phyloP scores from a whole-genome alignment of 2,797 vertebrate species.

The Scarus forsteni region DNA sequence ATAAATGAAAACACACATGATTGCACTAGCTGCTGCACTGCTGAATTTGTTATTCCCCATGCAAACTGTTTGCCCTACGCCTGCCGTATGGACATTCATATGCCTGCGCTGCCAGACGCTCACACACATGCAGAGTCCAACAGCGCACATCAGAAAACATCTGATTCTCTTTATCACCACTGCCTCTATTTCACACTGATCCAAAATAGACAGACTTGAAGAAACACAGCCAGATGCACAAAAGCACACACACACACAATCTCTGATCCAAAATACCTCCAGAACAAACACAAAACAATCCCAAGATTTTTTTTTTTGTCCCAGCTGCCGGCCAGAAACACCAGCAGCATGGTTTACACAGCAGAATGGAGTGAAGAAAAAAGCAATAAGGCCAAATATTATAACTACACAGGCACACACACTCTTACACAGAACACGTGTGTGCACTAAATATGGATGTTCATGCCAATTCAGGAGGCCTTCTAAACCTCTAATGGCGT shows the following conservation, averaged over 20 bases:
- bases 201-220: slow-evolving; percentile 69
- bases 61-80: slow-evolving; percentile 50
- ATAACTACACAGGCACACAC: slow-evolving; percentile 21
- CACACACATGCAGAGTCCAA: slow-evolving; percentile 28
- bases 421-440: slow-evolving; percentile 5
- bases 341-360: slow-evolving; percentile 39
- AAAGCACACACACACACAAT: slow-evolving; percentile 34
- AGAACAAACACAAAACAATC: slow-evolving; percentile 75
- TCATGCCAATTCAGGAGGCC: slow-evolving; percentile 50
- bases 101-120: slow-evolving; percentile 44
- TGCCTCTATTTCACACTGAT: slow-evolving; percentile 69
- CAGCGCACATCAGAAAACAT: slow-evolving; percentile 65
- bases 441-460: slow-evolving; percentile 32
- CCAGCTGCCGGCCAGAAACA: slow-evolving; percentile 43
- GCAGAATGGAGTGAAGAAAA: slow-evolving; percentile 43
- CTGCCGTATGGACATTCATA: slow-evolving; percentile 51
- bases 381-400: slow-evolving; percentile 36
- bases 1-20: slow-evolving; percentile 11
- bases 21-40: slow-evolving; percentile 5
- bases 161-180: slow-evolving; percentile 71
- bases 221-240: slow-evolving; percentile 59
- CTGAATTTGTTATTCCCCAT: slow-evolving; percentile 38
- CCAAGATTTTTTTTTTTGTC: slow-evolving; percentile 49
- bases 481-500: slow-evolving; percentile 47
- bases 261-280: slow-evolving; percentile 67